Evolutionary conservation across 2,113 vertebrate genomes (phyloP), one percentile per base, ranked within the genome.

Genomic region (Atractosteus spatula): DNA sequence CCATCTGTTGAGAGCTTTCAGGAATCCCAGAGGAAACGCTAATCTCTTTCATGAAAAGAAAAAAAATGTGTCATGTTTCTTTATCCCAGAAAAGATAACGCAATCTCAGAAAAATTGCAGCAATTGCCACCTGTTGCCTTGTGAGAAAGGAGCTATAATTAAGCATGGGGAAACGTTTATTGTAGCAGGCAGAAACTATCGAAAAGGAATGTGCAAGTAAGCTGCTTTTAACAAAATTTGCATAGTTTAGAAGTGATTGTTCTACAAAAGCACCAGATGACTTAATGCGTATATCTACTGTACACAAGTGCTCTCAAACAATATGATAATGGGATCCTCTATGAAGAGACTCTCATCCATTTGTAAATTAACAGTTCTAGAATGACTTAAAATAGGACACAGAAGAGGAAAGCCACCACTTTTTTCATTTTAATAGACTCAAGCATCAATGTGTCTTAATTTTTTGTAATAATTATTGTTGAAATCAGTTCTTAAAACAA

Each of bases 121-220:
- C 10, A 51, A 51, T 51, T 51, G 10, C 47, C 47, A 51, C 10
- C 47, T 51, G 47, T 10, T 51, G 5, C 47, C 5, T 5, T 51
- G 47, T 51, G 47, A 51, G 5, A 51, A 5, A 10, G 10, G 47
- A 5, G 47, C 47, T 51, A 10, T 51, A 51, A 7, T 64, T 16
- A 66, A 14, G 29, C 51, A 12, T 41, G 41, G 55, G 4, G 12
- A 47, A 8, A 51, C 41, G 51, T n/a, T 11, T 41, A 41, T 7
- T n/a, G 69, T 56, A 70, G 8, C 69, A 44, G 44, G 42, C 69
- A 41, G 10, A 43, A 62, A 51, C 61, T 67, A 3, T 67, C 41
- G 16, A 55, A 17, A 42, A 16, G 7, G 12, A 4, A 2, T 68
- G 44, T 54, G 13, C 54, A 42, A 65, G 42, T 42, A 44, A 51